Evolutionary conservation across 2,888 invertebrate genomes (phyloP), one percentile per base, ranked within the genome.

Genomic region (Dinocampus coccinellae): DNA sequence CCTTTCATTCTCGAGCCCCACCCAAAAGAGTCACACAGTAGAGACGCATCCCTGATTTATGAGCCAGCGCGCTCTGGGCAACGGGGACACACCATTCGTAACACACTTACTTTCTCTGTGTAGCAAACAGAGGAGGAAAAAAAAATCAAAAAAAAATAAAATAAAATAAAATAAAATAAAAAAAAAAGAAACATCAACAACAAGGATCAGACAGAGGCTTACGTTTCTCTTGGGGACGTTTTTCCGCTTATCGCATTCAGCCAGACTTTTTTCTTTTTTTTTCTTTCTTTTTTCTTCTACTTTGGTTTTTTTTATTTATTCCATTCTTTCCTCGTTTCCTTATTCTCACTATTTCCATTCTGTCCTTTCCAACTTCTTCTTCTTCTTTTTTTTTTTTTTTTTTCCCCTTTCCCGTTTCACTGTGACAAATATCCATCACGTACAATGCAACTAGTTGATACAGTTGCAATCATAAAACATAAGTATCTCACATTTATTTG

Each of bases 1-100:
- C 39, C 39, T 39, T 29, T 57, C 36, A 58, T 47, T 64, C 60
- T 13, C 20, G 60, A 55, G 55, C 61, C 57, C 69, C 61, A 57
- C 63, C 42, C 58, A 39, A 13, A 42, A 29, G 69, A 67, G 70
- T 65, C 62, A 64, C 63, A 69, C 60, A 69, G 73, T 66, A 77
- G 68, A 67, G 80, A 75, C 76, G 79, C 80, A 77, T 78, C 77
- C 75, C 76, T 81, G 80, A 80, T 81, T 81, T 80, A 80, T 76
- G 78, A 79, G 75, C 78, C 16, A 13, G 69, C 58, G 55, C 74
- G 70, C 58, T 47, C 74, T 64, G 73, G 73, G 73, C 71, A 73
- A 72, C 63, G 77, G 72, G 73, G 70, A 71, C 70, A 71, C 69
- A 73, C 67, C 16, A 75, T 72, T 72, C 69, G 67, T 72, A 63